These are phyloP conservation scores for Vanacampus margaritifer DNA, from an alignment of 2,113 vertebrate genomes.

Conservation along the genomic window DNA sequence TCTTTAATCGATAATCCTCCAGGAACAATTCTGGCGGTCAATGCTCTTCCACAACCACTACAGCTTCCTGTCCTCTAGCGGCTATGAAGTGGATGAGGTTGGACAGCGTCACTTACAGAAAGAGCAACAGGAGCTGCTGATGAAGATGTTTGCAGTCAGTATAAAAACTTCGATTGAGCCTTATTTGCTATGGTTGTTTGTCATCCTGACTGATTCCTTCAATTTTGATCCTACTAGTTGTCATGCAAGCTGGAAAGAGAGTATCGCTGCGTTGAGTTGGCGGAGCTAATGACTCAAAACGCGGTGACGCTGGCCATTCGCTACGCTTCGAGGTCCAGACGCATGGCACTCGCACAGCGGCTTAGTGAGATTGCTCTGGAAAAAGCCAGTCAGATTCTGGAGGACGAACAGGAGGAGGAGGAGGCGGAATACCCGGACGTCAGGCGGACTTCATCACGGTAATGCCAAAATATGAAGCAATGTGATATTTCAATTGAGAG, in stretches of 20 bases:
- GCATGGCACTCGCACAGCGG: slow-evolving; percentile 82
- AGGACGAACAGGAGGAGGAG: slow-evolving; percentile 62
- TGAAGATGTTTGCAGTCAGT: slow-evolving; percentile 98
- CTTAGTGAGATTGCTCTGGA: slow-evolving; percentile 85
- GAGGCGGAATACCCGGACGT: slow-evolving; percentile 66
- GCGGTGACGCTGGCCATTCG: slow-evolving; percentile 87
- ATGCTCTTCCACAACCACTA: slow-evolving; percentile 83
- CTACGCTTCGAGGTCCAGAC: slow-evolving; percentile 87
- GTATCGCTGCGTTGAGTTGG: slow-evolving; percentile 91
- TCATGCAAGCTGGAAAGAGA: slow-evolving; percentile 93
- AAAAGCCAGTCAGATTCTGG: slow-evolving; percentile 74
- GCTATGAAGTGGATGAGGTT: slow-evolving; percentile 83
- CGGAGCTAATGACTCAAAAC: slow-evolving; percentile 85
- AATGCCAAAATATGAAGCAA: slow-evolving; percentile 25
- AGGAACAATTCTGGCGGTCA: slow-evolving; percentile 96
- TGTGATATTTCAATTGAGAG: neutral
- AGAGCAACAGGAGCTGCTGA: slow-evolving; percentile 90
- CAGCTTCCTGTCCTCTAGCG: slow-evolving; percentile 83
- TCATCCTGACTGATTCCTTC: neutral
- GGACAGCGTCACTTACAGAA: slow-evolving; percentile 76
- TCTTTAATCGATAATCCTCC: slow-evolving; percentile 19
- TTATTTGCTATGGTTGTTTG: too few species aligned
- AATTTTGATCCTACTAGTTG: slow-evolving; percentile 69
- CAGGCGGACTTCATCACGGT: slow-evolving; percentile 65
- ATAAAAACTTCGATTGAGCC: too few species aligned